Evolutionary conservation across 2,888 invertebrate species (phyloP).

Genomic region (Drosophila buzzatii): DNA sequence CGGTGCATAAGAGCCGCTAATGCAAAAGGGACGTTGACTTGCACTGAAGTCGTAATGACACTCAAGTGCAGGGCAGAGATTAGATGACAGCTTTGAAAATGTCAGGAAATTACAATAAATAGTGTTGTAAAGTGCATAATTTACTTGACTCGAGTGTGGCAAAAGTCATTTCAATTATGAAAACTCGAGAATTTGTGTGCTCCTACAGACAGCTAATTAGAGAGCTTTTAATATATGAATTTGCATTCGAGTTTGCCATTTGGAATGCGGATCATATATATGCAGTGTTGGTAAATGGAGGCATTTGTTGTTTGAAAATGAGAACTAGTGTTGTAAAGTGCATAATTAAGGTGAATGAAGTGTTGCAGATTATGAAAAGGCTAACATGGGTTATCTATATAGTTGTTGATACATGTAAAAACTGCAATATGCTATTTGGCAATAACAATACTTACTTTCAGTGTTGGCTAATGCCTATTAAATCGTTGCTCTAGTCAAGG

Average conservation of each 20-base stretch:
- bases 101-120: background rate
- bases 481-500: background rate
- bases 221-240: background rate
- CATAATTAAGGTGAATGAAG: background rate
- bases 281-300: background rate
- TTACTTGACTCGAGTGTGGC: background rate
- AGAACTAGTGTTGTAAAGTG: background rate
- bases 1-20: constrained; percentile 60
- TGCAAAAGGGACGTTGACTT: constrained; percentile 29
- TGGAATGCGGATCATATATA: background rate
- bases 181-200: background rate
- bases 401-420: background rate
- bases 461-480: background rate
- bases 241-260: background rate
- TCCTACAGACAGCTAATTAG: background rate
- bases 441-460: background rate
- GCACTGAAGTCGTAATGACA: constrained; percentile 27
- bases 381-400: background rate
- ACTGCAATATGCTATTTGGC: no score
- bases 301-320: background rate
- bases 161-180: background rate
- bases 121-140: constrained; percentile 9
- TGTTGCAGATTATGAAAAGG: background rate
- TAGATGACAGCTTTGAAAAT: constrained; percentile 16
- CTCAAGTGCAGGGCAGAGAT: constrained; percentile 39